Percentiles rank a stretch among this genome's conserved stretches.
Evolutionary conservation across 2,888 invertebrate species (phyloP).

Genomic region (Rhaphigaster nebulosa): DNA sequence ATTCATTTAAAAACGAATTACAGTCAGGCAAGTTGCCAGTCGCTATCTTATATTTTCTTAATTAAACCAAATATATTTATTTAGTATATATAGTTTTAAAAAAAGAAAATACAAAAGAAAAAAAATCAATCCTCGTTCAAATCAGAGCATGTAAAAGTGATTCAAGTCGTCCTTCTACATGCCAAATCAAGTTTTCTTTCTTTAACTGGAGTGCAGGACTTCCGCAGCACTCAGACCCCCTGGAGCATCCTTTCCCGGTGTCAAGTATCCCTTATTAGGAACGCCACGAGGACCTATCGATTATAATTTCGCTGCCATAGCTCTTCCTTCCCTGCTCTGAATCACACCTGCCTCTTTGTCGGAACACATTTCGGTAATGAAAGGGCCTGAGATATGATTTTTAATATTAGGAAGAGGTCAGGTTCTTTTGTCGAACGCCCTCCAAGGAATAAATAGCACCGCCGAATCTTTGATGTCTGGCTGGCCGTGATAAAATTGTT

Average conservation of each 20-base stretch:
- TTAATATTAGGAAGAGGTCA: conserved; percentile 25
- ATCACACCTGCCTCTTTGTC: conserved; percentile 4
- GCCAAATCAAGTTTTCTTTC: not conserved
- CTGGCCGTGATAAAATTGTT: not conserved
- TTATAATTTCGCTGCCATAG: conserved; percentile 24
- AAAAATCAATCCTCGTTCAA: not conserved
- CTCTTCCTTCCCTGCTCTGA: not conserved
- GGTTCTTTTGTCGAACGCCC: not conserved
- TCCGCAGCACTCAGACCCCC: not conserved
- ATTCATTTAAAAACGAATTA: no score
- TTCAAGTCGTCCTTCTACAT: not conserved
- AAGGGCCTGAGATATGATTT: not conserved
- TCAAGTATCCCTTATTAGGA: conserved; percentile 1
- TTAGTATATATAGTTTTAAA: no score
- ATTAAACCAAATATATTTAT: no score
- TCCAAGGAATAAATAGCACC: not conserved
- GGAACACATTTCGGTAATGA: conserved; percentile 1
- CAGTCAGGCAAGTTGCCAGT: no score
- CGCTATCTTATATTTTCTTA: no score
- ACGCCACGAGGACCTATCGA: not conserved
- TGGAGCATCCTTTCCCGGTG: not conserved
- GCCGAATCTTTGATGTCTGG: not conserved
- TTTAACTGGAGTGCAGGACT: not conserved
- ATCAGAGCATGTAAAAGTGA: not conserved
- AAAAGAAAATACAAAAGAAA: no score